Conservation (phyloP, 2,113 vertebrate species). For the Progne subis region DNA sequence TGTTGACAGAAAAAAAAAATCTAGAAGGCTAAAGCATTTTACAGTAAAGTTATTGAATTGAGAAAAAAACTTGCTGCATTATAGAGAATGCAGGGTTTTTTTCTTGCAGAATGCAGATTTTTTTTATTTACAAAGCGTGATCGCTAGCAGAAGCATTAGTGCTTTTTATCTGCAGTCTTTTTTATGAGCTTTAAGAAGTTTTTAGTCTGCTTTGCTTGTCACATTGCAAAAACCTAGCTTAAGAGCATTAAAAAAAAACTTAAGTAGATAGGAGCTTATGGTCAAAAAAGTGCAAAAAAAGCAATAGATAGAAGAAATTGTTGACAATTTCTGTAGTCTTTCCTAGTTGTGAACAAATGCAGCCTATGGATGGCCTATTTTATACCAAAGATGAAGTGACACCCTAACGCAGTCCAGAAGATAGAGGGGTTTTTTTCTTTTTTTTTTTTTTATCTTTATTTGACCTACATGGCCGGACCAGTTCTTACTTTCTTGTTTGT, state of each 20-base stretch:
- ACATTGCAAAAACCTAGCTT: slow-evolving; percentile 88
- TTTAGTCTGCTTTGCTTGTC: slow-evolving; percentile 98
- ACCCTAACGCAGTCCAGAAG: slow-evolving; percentile 84
- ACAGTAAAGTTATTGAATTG: slow-evolving; percentile 81
- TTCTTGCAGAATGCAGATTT: slow-evolving; percentile 89
- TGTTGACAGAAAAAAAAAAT: slow-evolving; percentile 77
- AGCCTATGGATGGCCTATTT: slow-evolving; percentile 98
- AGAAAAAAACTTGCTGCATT: slow-evolving; percentile 86
- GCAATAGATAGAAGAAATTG: slow-evolving; percentile 99
- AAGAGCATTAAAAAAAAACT: slow-evolving; percentile 80
- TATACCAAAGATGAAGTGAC: slow-evolving; percentile 99
- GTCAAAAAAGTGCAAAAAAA: slow-evolving; percentile 91
- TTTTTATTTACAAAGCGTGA: slow-evolving; percentile 89
- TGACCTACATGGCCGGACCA: slow-evolving; percentile 94
- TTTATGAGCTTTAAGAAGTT: slow-evolving; percentile 97
- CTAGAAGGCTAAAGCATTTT: slow-evolving; percentile 89
- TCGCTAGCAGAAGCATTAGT: slow-evolving; percentile 90
- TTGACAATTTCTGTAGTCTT: slow-evolving; percentile 99
- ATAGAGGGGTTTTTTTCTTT: slow-evolving; percentile 70
- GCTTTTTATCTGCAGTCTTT: slow-evolving; percentile 98
- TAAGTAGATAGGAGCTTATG: slow-evolving; percentile 93
- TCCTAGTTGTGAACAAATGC: slow-evolving; percentile 98
- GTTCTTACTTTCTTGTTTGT: slow-evolving; percentile 83
- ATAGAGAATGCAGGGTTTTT: slow-evolving; percentile 83
- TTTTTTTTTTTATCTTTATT: slow-evolving; percentile 78